Evolutionary conservation across 2,888 invertebrate species (phyloP), one percentile per base, ranked within the genome.

Genomic region (Rosalia funebris): DNA sequence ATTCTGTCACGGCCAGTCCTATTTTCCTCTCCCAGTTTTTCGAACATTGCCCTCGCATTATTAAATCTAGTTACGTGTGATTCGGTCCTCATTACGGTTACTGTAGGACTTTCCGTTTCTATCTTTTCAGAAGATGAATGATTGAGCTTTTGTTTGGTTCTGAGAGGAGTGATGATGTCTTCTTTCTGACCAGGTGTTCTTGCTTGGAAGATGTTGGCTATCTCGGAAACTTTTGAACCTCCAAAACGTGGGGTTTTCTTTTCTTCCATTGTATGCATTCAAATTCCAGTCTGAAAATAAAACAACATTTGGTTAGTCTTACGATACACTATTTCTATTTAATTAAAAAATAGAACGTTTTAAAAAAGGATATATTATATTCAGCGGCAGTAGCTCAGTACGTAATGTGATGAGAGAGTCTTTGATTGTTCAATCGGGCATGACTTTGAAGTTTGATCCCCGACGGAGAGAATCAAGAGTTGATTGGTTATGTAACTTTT

Each of bases 41-140:
- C 95, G 80, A 96, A 96, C 57, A 96, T 85, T 37, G 96, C 95
- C 64, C 95, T 86, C 1, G 95, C 95, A 81, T 92, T 94, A 81
- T 96, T 95, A 80, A 95, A 95, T 11, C 65, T 58, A n/a, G 94
- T 91, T 74, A 93, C 88, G 79, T 95, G 95, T 75, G 93, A 93
- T 82, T 95, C 93, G 12, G 93, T 93, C 65, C 95, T 86, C 60
- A 91, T 92, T 42, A 93, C 91, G 9, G 91, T 89, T 34, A 90
- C 90, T 9, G 65, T 66, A 1, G 77, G 69, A 76, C 70, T 80
- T 15, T 74, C 75, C 15, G 65, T 65, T 10, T 71, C 70, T 32
- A 66, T 37, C 46, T 70, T 72, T 19, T 71, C 68, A 7, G 65
- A 31, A 32, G 60, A 57, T 47, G 50, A 58, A 53, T 66, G 65